Conservation (phyloP, 1,140 invertebrate species). For the Dufourea novaeangliae region DNA sequence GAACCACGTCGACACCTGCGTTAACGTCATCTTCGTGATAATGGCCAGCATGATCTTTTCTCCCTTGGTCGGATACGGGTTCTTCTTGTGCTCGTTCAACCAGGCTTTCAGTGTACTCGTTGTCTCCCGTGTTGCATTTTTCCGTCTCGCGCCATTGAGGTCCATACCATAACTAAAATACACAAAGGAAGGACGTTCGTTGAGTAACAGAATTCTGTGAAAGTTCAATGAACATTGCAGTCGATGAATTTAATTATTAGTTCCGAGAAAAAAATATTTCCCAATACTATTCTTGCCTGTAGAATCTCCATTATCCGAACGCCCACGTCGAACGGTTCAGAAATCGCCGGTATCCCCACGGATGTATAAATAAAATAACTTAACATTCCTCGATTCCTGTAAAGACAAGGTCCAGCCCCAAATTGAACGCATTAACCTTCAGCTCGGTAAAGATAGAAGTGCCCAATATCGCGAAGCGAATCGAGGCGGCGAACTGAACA, state of each 20-base stretch:
- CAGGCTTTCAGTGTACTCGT: constrained; percentile 98
- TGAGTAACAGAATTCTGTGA: neutral
- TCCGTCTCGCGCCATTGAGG: constrained; percentile 93
- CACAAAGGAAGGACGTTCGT: neutral
- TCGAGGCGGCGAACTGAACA: neutral
- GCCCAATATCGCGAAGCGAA: neutral
- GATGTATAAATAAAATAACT: neutral
- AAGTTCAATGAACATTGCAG: too few species aligned
- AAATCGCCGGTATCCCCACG: neutral
- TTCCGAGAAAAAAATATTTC: too few species aligned
- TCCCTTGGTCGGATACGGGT: constrained; percentile 99
- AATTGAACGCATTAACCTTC: neutral
- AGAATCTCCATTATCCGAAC: too few species aligned
- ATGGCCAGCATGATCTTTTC: constrained; percentile 99
- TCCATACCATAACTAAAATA: constrained; percentile 93
- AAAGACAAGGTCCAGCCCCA: neutral
- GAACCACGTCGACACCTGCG: constrained; percentile 99
- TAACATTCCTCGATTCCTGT: neutral
- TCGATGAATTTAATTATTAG: too few species aligned
- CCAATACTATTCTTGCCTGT: too few species aligned
- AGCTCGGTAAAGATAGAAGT: neutral
- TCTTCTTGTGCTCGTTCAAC: constrained; percentile 99
- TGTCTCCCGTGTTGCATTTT: constrained; percentile 98
- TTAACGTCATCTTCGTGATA: constrained; percentile 99
- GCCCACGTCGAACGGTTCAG: neutral